These are phyloP conservation scores for Myotis lucifugus DNA, from an alignment of 2,113 vertebrate species.

Conservation along the genomic window DNA sequence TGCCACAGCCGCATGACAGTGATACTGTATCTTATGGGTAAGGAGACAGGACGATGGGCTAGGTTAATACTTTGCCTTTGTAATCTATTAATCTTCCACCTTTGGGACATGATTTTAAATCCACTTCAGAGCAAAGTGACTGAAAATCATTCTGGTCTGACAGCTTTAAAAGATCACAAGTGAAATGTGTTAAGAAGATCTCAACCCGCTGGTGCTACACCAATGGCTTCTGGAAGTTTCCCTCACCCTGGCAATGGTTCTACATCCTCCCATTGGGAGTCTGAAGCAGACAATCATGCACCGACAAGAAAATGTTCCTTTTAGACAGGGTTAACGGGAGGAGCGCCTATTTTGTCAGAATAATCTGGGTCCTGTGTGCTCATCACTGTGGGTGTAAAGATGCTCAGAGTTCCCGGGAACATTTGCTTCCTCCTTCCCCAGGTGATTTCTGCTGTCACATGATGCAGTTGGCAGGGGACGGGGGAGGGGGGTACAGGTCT, in stretches of 20 bases:
- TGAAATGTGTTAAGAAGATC: constrained; percentile 77
- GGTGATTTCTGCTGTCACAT: rapidly evolving
- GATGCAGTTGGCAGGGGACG: neutral
- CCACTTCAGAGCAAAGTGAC: constrained; percentile 80
- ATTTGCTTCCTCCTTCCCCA: rapidly evolving
- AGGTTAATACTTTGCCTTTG: constrained; percentile 83
- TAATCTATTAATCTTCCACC: constrained; percentile 83
- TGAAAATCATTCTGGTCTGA: constrained; percentile 85
- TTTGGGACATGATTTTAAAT: constrained; percentile 82
- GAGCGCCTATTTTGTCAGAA: neutral
- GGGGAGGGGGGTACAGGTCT: rapidly evolving
- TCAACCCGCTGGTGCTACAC: constrained; percentile 56
- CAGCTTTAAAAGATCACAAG: constrained; percentile 83
- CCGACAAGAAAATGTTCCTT: neutral
- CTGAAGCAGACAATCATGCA: neutral
- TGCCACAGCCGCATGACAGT: constrained; percentile 74
- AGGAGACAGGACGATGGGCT: constrained; percentile 75
- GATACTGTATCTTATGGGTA: constrained; percentile 66
- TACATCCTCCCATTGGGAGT: neutral
- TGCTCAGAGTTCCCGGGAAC: rapidly evolving
- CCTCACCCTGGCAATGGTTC: neutral
- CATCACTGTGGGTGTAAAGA: neutral
- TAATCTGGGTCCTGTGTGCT: rapidly evolving
- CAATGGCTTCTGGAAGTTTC: constrained; percentile 45
- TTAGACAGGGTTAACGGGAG: neutral